These are phyloP conservation scores for Zonitis immaculata DNA, from an alignment of 2,888 invertebrate species.

Conservation along the genomic window DNA sequence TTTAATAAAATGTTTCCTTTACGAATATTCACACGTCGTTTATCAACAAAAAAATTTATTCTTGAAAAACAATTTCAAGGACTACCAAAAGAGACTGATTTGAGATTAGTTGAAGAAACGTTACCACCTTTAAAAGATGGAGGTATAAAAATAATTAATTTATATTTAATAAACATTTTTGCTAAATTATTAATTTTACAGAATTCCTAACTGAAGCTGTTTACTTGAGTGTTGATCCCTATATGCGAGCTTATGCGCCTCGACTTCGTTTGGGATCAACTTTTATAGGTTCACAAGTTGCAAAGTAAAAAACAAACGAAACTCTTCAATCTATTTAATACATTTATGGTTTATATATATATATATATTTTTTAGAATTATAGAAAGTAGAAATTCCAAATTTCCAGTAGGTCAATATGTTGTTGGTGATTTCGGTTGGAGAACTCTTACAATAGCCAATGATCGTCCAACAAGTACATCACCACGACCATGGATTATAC, in stretches of 20 bases:
- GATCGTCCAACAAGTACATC: conserved; percentile 37
- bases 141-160: conserved; percentile 51
- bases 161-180: not conserved
- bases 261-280: conserved; percentile 54
- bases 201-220: conserved; percentile 64
- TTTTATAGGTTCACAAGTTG: conserved; percentile 68
- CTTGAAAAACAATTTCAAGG: conserved; percentile 62
- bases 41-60: conserved; percentile 50
- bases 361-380: conserved; percentile 52
- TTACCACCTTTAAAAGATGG: conserved; percentile 61
- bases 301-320: conserved; percentile 52
- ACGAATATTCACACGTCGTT: not conserved
- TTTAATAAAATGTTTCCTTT: too few relatives aligned
- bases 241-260: conserved; percentile 59
- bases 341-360: not conserved
- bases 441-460: conserved; percentile 54
- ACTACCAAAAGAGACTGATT: conserved; percentile 60
- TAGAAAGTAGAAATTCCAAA: conserved; percentile 59
- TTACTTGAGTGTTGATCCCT: conserved; percentile 69
- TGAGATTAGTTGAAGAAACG: conserved; percentile 63
- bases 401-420: conserved; percentile 63
- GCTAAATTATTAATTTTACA: conserved; percentile 40
- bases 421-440: conserved; percentile 65
- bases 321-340: too few relatives aligned
- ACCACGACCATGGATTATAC: conserved; percentile 49